Evolutionary conservation across 1,140 invertebrate genomes (phyloP).

Genomic region (Rhynchophorus ferrugineus): DNA sequence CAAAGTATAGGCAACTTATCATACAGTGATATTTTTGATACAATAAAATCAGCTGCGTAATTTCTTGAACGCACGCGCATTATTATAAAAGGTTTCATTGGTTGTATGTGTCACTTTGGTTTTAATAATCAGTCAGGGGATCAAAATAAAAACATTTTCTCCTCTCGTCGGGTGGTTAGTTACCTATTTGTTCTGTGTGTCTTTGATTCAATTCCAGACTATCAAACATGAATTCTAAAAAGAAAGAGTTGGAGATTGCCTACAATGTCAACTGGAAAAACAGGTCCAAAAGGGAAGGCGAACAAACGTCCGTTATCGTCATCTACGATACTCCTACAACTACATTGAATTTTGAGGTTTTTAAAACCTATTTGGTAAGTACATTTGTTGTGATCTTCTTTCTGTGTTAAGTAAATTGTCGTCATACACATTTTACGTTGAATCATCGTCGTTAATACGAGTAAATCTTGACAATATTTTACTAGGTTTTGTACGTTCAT

Average conservation of each 20-base stretch:
- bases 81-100: neutral
- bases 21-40: no score
- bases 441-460: neutral
- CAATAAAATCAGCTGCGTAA: slow-evolving; percentile 11
- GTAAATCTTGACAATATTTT: no score
- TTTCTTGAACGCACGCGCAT: slow-evolving; percentile 3
- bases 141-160: neutral
- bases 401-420: no score
- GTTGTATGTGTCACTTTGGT: neutral
- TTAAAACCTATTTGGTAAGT: slow-evolving; percentile 41
- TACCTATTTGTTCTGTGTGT: no score
- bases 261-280: slow-evolving; percentile 41
- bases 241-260: slow-evolving; percentile 37
- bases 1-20: no score
- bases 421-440: neutral
- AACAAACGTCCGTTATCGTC: slow-evolving; percentile 34
- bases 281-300: slow-evolving; percentile 31
- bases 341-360: slow-evolving; percentile 37
- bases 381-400: no score
- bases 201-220: no score
- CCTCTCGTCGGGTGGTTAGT: no score
- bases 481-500: no score
- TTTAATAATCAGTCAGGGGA: neutral
- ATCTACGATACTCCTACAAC: slow-evolving; percentile 38
- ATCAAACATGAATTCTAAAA: slow-evolving; percentile 29